Evolutionary conservation across 2,797 vertebrate genomes (phyloP), one percentile per base, ranked within the genome.

Genomic region (Xerus rutilus): DNA sequence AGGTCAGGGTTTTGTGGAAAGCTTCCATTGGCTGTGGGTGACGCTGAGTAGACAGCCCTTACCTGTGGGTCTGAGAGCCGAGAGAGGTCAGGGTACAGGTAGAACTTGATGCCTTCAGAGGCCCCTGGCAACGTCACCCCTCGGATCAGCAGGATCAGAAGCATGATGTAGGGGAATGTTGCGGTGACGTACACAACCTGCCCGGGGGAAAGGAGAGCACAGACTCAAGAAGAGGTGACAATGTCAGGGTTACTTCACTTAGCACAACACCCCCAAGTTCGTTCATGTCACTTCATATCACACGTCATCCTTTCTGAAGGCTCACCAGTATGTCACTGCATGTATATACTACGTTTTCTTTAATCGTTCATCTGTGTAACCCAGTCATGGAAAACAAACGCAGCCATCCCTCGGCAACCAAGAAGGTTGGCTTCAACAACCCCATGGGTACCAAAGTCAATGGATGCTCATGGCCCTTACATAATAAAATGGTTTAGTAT

Each of bases 161-260:
- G 97, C 99, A 99, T 99, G 96, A 99, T 82, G 18, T 99, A 99
- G 62, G 99, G 99, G 77, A 99, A 99, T 0, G 99, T 99, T 5
- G 99, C 99, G 0, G 99, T 99, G 74, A 99, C 99, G 0, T 99
- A 99, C 1, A 99, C 99, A 69, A 99, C 99, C 99, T 99, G 97
- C 47, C 20, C 86, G 92, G 92, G 64, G 59, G 90, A 93, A 45
- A 67, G 94, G 23, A 57, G 70, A 93, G 23, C 3, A 74, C 9
- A 93, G 20, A 21, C 88, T 77, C 91, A 95, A 11, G 82, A 83
- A 77, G 21, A 4, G 17, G 74, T 9, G 64, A n/a, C 0, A 7
- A 35, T 10, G 11, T 30, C 8, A 6, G 49, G 18, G 30, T 54
- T n/a, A 5, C 11, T 70, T 77, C 52, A n/a, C 45, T 28, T 2